phyloP scores from a whole-genome alignment of 1,140 invertebrate species.

The Zaprionus tsacasi region DNA sequence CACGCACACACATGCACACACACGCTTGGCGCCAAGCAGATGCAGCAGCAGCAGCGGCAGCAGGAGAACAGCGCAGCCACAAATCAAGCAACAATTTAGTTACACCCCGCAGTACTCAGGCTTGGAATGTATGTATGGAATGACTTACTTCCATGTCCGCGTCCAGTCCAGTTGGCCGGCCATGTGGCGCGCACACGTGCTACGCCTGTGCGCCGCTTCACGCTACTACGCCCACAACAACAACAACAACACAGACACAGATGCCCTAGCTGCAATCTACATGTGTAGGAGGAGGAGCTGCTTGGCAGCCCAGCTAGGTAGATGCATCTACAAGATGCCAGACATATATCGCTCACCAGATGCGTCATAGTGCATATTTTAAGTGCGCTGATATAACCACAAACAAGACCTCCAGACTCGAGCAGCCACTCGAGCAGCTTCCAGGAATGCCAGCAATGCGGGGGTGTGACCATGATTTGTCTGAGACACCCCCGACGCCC shows the following conservation, averaged over 20 bases:
- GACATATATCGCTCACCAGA: conserved; percentile 55
- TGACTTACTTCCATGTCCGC: conserved; percentile 57
- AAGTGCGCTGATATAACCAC: conserved; percentile 71
- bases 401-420: conserved; percentile 51
- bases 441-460: conserved; percentile 71
- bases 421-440: conserved; percentile 58
- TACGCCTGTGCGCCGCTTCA: conserved; percentile 57
- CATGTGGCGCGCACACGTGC: conserved; percentile 75
- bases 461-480: conserved; percentile 61
- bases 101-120: conserved; percentile 32
- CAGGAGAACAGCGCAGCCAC: conserved; percentile 42
- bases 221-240: conserved; percentile 69
- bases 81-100: conserved; percentile 71
- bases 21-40: conserved; percentile 54
- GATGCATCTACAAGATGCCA: conserved; percentile 11
- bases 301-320: conserved; percentile 17
- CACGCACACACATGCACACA: background rate
- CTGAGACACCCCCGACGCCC: background rate
- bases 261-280: conserved; percentile 61
- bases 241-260: conserved; percentile 26
- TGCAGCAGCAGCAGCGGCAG: conserved; percentile 9
- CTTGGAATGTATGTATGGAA: background rate
- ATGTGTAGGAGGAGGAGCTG: conserved; percentile 31
- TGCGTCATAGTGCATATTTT: conserved; percentile 79
- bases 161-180: conserved; percentile 25